Evolutionary conservation across 30 jellyfish, hydroid and myxozoan genomes (phyloP), one percentile per base, ranked within the genome.

Genomic region (Aurelia sp.): DNA sequence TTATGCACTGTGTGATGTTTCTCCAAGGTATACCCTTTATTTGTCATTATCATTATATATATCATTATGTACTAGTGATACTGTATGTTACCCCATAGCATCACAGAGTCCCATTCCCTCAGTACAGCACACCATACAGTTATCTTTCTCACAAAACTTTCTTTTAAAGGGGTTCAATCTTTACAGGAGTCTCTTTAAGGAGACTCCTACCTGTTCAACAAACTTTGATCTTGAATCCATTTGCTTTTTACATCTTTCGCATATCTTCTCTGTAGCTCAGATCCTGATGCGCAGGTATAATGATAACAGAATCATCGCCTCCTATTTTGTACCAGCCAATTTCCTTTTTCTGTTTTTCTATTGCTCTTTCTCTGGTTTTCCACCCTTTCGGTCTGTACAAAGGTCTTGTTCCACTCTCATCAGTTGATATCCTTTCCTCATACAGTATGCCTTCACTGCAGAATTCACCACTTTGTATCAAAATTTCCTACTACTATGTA

Each of bases 391-490:
- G 85, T 35, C 81, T 40, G 66, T 71, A 71, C 37, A 71, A 48
- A 4, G 81, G 81, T 13, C 81, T 40, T 71, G 30, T 48, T 71
- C 66, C 81, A 35, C 30, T 17, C 35, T 74, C 71, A 74, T 44
- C 85, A 33, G 58, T 12, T 19, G 47, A 55, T 15, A 33, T 27
- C 18, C 62, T 48, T 8, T 74, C 85, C 13, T 74, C 73, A 52
- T 74, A n/a, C n/a, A n/a, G n/a, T n/a, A 74, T 53, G 85, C 72
- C 53, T 74, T 74, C 8, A 48, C 6, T 44, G 85, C 85, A 50
- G 73, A 74, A 21, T 74, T 74, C 69, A 74, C 85, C 18, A 74
- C 53, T 53, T 74, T 73, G 66, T 74, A 47, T 53, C 73, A 73
- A 52, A 74, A 74, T 8, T 74, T 74, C 53, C 48, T 74, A 44